Evolutionary conservation across 2,888 invertebrate genomes (phyloP), one percentile per base, ranked within the genome.

Genomic region (Steinernema carpocapsae): DNA sequence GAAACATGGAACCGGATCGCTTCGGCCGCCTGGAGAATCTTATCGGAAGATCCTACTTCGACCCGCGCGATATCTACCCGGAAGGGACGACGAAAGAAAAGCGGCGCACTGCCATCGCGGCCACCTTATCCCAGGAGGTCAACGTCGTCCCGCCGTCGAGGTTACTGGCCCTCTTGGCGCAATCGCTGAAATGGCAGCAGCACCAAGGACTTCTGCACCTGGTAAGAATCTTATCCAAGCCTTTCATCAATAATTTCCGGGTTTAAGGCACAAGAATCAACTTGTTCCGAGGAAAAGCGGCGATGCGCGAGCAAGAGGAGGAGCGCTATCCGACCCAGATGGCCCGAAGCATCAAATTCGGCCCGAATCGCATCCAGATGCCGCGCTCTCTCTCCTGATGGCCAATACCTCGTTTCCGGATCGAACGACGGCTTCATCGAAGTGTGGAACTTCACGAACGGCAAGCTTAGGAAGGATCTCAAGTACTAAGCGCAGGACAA

Each of bases 391-490:
- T 97, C 97, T 0, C 97, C 97, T 0, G 99, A 99, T 90, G 99
- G 99, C 0, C 99, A 99, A 89, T 99, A 95, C 90, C 90, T 99
- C 76, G 94, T 99, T 37, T 95, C 97, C 0, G 99, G 99, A 1
- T 95, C 95, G 75, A 95, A 97, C 22, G 99, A 99, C 90, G 99
- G 99, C 2, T 94, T 99, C 87, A 93, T 99, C 79, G 99, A 99
- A 90, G 97, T 99, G 42, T 99, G 99, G 97, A 99, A 99, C 90
- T 99, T 97, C 88, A 96, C 95, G 0, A 99, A 97, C 0, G 99
- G 99, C 83, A 99, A 99, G 91, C 94, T 99, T 82, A 91, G 99
- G 81, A 99, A 99, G 89, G 99, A 99, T 92, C 91, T 99, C 79
- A 95, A 97, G 88, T 99, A 99, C 89, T 99, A 99, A 90, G 96